A percentile compares a stretch with the other conserved stretches of the same genome.
Evolutionary conservation across 2,888 invertebrate species (phyloP).

Genomic region (Athetis lepigone): DNA sequence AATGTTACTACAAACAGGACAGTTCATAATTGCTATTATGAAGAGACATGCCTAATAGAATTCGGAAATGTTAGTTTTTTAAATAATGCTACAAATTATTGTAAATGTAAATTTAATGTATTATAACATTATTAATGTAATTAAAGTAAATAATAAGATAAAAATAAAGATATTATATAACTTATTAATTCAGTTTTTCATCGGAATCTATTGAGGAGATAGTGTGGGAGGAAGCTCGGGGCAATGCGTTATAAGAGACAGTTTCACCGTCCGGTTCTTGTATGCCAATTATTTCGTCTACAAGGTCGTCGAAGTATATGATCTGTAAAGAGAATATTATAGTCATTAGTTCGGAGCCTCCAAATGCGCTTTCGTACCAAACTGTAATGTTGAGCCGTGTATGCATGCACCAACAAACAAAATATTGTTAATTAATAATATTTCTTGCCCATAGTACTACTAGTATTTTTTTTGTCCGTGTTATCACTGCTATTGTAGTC

Average conservation of each 20-base stretch:
- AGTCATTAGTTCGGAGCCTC: neutral
- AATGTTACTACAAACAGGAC: too few species aligned
- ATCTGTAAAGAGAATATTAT: constrained; percentile 72
- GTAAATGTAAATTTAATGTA: constrained; percentile 62
- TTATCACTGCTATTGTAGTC: too few species aligned
- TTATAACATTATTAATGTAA: constrained; percentile 49
- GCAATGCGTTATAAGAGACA: constrained; percentile 67
- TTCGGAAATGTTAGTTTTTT: constrained; percentile 45
- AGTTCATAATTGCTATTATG: too few species aligned
- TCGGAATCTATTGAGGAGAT: constrained; percentile 62
- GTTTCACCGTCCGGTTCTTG: constrained; percentile 78
- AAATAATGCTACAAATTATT: constrained; percentile 60
- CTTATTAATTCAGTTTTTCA: constrained; percentile 58
- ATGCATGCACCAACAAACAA: too few species aligned
- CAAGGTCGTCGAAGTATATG: constrained; percentile 82
- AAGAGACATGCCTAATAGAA: constrained; percentile 15
- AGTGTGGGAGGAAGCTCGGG: constrained; percentile 63
- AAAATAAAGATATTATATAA: constrained; percentile 55
- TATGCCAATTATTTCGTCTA: constrained; percentile 88
- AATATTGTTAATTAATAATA: too few species aligned
- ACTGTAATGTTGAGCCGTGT: too few species aligned
- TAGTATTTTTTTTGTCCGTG: too few species aligned
- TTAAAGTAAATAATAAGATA: constrained; percentile 41
- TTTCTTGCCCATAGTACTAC: too few species aligned
- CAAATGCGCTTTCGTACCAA: too few species aligned